Conservation (phyloP, 2,888 invertebrate genomes). For the Ennomos erosarius region DNA sequence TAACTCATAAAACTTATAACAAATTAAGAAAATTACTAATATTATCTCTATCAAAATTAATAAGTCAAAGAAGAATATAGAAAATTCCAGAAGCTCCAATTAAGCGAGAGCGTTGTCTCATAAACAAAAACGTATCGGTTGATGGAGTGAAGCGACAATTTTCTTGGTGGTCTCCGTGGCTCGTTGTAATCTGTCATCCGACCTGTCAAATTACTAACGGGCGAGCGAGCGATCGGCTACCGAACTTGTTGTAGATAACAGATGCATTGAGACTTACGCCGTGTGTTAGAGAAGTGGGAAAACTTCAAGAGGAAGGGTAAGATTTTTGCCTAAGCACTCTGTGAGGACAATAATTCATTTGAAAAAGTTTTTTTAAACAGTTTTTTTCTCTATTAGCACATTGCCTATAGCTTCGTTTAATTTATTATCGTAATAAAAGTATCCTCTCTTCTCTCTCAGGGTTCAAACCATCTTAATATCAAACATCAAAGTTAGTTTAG, state of each 20-base stretch:
- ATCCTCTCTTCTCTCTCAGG: too few species aligned
- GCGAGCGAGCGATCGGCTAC: slow-evolving; percentile 83
- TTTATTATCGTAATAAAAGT: too few species aligned
- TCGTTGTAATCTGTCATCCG: slow-evolving; percentile 83
- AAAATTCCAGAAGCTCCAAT: slow-evolving; percentile 69
- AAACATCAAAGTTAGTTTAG: too few species aligned
- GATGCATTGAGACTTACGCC: slow-evolving; percentile 65
- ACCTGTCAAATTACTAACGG: slow-evolving; percentile 86
- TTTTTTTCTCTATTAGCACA: too few species aligned
- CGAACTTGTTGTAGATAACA: slow-evolving; percentile 83
- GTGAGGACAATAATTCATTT: slow-evolving; percentile 17
- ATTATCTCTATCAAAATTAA: slow-evolving; percentile 20
- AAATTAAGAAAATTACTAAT: slow-evolving; percentile 1
- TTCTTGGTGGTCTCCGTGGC: slow-evolving; percentile 76
- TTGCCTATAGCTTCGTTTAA: too few species aligned
- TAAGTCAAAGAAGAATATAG: slow-evolving; percentile 34
- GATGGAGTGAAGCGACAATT: slow-evolving; percentile 71
- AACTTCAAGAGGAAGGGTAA: neutral
- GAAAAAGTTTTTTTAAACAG: too few species aligned
- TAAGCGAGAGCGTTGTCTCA: slow-evolving; percentile 69
- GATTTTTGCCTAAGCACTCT: slow-evolving; percentile 41
- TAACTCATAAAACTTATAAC: too few species aligned
- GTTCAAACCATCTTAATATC: too few species aligned
- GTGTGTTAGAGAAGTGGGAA: slow-evolving; percentile 37
- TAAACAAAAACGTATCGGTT: slow-evolving; percentile 71